Percentiles rank a stretch among this genome's conserved stretches.
Evolutionary conservation across 2,888 invertebrate species (phyloP).

Genomic region (Cataglyphis cursor): DNA sequence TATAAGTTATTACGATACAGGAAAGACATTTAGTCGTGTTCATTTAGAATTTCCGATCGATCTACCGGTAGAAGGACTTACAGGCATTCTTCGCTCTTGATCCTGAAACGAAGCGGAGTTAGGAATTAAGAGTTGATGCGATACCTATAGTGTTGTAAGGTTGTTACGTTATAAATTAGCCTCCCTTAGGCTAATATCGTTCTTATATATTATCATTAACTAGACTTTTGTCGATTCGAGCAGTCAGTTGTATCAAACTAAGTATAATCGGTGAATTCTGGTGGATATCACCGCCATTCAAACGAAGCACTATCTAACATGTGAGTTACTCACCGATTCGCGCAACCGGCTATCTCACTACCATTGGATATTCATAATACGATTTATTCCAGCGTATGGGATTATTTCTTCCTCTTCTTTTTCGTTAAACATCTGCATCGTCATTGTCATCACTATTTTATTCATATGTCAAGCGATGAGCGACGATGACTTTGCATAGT

Average conservation of each 20-base stretch:
- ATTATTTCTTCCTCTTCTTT: constrained; percentile 41
- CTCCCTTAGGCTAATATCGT: constrained; percentile 71
- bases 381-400: constrained; percentile 58
- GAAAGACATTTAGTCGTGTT: not conserved
- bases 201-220: constrained; percentile 75
- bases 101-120: constrained; percentile 36
- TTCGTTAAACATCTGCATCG: constrained; percentile 18
- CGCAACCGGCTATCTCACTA: constrained; percentile 85
- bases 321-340: constrained; percentile 74
- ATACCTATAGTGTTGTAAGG: constrained; percentile 71
- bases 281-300: not conserved
- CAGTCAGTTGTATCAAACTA: constrained; percentile 42
- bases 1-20: constrained; percentile 46
- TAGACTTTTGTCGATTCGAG: constrained; percentile 69
- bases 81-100: constrained; percentile 18
- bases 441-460: not conserved
- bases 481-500: not conserved
- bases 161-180: constrained; percentile 75
- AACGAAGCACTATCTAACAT: constrained; percentile 48
- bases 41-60: not conserved
- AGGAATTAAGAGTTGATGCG: constrained; percentile 68
- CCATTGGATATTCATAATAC: constrained; percentile 79
- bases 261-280: constrained; percentile 17
- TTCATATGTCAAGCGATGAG: constrained; percentile 6
- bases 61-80: constrained; percentile 38